Conservation (phyloP, 1,140 invertebrate species). For the Microplitis demolitor region DNA sequence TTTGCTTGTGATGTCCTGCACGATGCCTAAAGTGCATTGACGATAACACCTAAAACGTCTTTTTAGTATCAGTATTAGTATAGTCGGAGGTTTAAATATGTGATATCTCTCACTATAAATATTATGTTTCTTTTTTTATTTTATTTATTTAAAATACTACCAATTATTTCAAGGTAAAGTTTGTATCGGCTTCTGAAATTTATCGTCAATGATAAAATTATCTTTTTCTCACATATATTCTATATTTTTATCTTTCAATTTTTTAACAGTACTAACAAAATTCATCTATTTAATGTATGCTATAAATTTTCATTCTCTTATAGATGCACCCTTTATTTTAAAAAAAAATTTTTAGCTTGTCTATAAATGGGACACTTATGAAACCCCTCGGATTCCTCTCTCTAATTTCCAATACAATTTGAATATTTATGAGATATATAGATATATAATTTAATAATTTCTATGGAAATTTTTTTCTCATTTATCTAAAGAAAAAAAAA, state of each 20-base stretch:
- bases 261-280: no score
- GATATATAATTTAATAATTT: no score
- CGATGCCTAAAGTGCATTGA: background rate
- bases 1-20: constrained; percentile 19
- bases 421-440: no score
- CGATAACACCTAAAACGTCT: background rate
- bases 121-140: background rate
- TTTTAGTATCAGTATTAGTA: background rate
- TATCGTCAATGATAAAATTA: constrained; percentile 50
- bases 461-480: no score
- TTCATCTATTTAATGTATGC: no score
- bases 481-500: no score
- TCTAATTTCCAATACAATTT: no score
- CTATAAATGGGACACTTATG: no score
- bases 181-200: constrained; percentile 42
- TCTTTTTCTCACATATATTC: constrained; percentile 16
- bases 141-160: constrained; percentile 36
- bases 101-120: background rate
- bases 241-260: background rate
- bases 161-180: constrained; percentile 34
- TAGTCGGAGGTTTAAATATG: background rate
- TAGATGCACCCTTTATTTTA: no score
- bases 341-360: no score
- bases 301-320: no score
- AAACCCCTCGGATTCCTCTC: no score